phyloP scores from a whole-genome alignment of 1,140 invertebrate species.

The Pomacea maculata region DNA sequence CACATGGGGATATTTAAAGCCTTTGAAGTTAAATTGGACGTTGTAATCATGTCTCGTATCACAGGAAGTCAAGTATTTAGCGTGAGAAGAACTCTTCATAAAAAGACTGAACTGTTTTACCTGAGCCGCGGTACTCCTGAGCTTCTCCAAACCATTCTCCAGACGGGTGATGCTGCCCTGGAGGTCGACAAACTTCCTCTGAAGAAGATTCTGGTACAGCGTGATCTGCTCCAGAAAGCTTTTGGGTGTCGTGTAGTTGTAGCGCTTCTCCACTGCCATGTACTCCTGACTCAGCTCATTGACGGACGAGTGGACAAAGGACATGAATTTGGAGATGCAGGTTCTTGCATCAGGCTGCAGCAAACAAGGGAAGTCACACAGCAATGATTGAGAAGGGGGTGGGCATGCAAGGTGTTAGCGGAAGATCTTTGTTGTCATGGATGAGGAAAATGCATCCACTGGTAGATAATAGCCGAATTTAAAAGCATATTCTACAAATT shows the following conservation, averaged over 20 bases:
- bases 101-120: conserved; percentile 65
- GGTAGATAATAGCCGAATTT: no score
- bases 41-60: no score
- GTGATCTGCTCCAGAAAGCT: conserved; percentile 96
- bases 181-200: conserved; percentile 83
- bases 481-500: no score
- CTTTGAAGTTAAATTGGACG: no score
- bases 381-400: no score
- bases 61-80: not conserved
- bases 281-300: conserved; percentile 88
- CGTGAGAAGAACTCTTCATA: no score
- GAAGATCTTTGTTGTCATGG: no score
- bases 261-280: conserved; percentile 87
- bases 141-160: conserved; percentile 92
- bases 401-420: no score
- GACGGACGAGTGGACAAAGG: conserved; percentile 91
- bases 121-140: conserved; percentile 81
- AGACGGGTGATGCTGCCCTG: conserved; percentile 83
- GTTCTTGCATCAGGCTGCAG: conserved; percentile 51
- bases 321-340: conserved; percentile 87
- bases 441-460: no score
- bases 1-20: no score
- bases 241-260: conserved; percentile 97
- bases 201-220: conserved; percentile 87
- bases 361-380: not conserved